A percentile compares a stretch with the other conserved stretches of the same genome.
phyloP scores from a whole-genome alignment of 2,888 invertebrate species.

The Drosophila mimica region DNA sequence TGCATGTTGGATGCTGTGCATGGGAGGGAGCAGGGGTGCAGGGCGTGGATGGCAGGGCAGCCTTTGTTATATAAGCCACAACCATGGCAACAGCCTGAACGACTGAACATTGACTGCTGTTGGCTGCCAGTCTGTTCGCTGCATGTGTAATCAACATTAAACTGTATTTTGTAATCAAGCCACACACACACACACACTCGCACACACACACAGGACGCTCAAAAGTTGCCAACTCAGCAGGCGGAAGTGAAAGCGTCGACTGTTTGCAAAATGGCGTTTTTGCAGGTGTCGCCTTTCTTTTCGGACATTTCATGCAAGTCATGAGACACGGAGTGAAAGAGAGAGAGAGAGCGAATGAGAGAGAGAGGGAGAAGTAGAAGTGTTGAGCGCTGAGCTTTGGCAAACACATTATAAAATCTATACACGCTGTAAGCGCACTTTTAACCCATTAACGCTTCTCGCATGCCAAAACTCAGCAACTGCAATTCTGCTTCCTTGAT shows the following conservation, averaged over 20 bases:
- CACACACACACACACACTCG: conserved; percentile 38
- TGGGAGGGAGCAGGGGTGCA: background rate
- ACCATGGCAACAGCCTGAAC: conserved; percentile 42
- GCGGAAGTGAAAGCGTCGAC: conserved; percentile 71
- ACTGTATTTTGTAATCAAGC: conserved; percentile 79
- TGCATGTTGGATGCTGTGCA: background rate
- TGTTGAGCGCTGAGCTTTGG: conserved; percentile 27
- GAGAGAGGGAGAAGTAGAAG: background rate
- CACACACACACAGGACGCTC: conserved; percentile 17
- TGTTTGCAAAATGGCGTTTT: conserved; percentile 63
- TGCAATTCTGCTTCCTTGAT: conserved; percentile 50
- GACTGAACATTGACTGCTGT: conserved; percentile 14
- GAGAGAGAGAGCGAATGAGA: background rate
- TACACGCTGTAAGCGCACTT: conserved; percentile 78
- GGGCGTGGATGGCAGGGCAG: conserved; percentile 3
- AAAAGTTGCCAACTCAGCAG: conserved; percentile 73
- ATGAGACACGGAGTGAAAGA: conserved; percentile 29
- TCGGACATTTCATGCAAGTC: conserved; percentile 73
- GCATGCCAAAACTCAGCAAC: conserved; percentile 38
- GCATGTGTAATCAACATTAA: conserved; percentile 80
- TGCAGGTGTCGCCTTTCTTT: conserved; percentile 70
- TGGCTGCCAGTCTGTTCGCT: conserved; percentile 15
- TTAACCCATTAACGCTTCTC: conserved; percentile 78
- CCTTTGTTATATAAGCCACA: conserved; percentile 53
- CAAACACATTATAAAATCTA: conserved; percentile 79